A percentile compares a stretch with the other conserved stretches of the same genome.
phyloP scores from a whole-genome alignment of 2,888 invertebrate genomes.

The Gerris lacustris region DNA sequence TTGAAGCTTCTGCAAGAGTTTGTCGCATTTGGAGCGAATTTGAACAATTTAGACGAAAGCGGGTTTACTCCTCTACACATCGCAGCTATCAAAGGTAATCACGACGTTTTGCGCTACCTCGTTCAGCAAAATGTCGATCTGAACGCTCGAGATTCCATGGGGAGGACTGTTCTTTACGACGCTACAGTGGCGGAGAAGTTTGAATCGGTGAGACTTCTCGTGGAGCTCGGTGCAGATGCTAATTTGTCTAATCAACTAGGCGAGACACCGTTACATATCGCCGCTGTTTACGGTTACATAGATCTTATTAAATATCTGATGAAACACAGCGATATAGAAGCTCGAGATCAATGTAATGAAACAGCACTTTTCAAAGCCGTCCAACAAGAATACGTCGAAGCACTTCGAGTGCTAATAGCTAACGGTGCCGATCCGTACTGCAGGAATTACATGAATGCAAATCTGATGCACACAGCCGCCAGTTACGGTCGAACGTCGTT shows the following conservation, averaged over 20 bases:
- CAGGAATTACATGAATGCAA: too few relatives aligned
- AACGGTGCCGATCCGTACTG: too few relatives aligned
- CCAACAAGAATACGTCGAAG: too few relatives aligned
- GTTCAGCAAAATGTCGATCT: not conserved
- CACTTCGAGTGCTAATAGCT: too few relatives aligned
- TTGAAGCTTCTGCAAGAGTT: not conserved
- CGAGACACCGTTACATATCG: too few relatives aligned
- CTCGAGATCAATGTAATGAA: too few relatives aligned
- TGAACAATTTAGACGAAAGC: not conserved
- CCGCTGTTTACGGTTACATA: too few relatives aligned
- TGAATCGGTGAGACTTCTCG: slow-evolving; percentile 6
- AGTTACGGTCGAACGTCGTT: too few relatives aligned
- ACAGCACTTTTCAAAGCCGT: too few relatives aligned
- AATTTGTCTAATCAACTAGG: not conserved
- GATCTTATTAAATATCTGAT: too few relatives aligned
- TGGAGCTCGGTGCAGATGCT: slow-evolving; percentile 7
- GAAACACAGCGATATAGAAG: too few relatives aligned
- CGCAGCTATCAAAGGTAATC: slow-evolving; percentile 10
- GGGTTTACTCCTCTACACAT: slow-evolving; percentile 8
- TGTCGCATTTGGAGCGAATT: not conserved
- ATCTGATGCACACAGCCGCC: too few relatives aligned
- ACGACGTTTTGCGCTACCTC: slow-evolving; percentile 7
- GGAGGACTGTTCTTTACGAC: slow-evolving; percentile 8
- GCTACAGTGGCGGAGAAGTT: slow-evolving; percentile 6
- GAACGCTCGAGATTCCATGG: not conserved